Percentiles rank a stretch among this genome's conserved stretches.
These are phyloP conservation scores for Notechis scutatus DNA, from an alignment of 2,113 vertebrate species.

Conservation along the genomic window DNA sequence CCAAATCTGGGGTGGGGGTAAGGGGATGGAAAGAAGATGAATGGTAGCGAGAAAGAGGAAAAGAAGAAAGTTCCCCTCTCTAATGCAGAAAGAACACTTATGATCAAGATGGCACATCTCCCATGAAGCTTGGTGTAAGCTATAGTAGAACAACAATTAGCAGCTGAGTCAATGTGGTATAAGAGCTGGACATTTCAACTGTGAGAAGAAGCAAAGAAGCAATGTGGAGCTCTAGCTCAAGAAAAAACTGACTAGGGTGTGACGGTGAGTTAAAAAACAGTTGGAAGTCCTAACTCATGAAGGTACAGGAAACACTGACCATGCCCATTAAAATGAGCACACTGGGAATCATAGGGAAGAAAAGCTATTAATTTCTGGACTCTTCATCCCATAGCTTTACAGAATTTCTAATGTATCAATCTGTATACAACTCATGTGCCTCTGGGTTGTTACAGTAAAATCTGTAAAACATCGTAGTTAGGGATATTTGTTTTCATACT, in stretches of 20 bases:
- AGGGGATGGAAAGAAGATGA: not conserved
- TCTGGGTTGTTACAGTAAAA: not conserved
- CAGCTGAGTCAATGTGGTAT: not conserved
- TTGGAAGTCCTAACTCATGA: not conserved
- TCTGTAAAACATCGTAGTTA: not conserved
- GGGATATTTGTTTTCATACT: not conserved
- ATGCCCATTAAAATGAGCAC: not conserved
- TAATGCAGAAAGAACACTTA: not conserved
- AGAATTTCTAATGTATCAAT: not conserved
- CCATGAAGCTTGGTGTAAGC: not conserved
- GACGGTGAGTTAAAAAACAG: not conserved
- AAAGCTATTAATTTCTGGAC: not conserved
- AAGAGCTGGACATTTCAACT: not conserved
- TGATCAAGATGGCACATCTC: not conserved
- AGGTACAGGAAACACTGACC: not conserved
- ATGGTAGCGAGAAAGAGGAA: not conserved
- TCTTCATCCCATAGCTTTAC: not conserved
- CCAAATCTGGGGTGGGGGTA: too few species aligned
- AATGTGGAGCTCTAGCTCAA: not conserved
- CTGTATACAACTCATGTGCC: not conserved
- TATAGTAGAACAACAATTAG: not conserved
- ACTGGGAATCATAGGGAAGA: not conserved
- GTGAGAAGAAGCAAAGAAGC: not conserved
- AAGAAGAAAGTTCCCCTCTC: not conserved
- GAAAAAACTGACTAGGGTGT: not conserved